Conservation (phyloP, 92 coral and sea anemone genomes). For the Siderastrea radians region DNA sequence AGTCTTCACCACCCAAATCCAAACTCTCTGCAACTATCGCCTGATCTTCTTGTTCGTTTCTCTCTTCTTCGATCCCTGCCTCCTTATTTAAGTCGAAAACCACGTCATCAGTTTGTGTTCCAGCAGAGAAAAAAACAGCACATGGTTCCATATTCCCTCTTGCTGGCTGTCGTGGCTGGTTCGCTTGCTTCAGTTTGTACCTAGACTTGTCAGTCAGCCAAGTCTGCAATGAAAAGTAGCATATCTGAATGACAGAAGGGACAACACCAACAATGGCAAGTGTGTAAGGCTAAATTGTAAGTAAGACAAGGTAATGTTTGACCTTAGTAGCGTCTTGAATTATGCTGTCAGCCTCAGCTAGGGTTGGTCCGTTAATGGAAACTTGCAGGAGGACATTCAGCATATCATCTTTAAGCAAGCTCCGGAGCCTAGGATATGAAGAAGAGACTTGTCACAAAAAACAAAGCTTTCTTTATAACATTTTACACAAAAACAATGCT, state of each 20-base stretch:
- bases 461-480: not conserved
- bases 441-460: conserved; percentile 9
- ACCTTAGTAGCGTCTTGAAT: conserved; percentile 24
- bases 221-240: conserved; percentile 6
- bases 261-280: conserved; percentile 1
- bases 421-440: conserved; percentile 9
- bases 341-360: conserved; percentile 17
- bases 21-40: conserved; percentile 11
- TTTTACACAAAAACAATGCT: conserved; percentile 10
- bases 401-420: conserved; percentile 20
- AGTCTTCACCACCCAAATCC: conserved; percentile 17
- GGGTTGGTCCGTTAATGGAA: conserved; percentile 11
- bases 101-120: conserved; percentile 11
- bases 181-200: conserved; percentile 1
- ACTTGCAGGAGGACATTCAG: conserved; percentile 17
- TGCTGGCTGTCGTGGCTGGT: conserved; percentile 3
- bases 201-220: conserved; percentile 25
- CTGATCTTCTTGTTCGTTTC: conserved; percentile 15
- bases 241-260: not conserved
- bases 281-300: conserved; percentile 2
- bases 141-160: not conserved
- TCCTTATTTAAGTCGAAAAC: no score
- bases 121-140: conserved; percentile 5
- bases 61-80: not conserved
- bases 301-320: conserved; percentile 7